phyloP scores from a whole-genome alignment of 92 coral and sea anemone genomes.

The Zoanthus sociatus region DNA sequence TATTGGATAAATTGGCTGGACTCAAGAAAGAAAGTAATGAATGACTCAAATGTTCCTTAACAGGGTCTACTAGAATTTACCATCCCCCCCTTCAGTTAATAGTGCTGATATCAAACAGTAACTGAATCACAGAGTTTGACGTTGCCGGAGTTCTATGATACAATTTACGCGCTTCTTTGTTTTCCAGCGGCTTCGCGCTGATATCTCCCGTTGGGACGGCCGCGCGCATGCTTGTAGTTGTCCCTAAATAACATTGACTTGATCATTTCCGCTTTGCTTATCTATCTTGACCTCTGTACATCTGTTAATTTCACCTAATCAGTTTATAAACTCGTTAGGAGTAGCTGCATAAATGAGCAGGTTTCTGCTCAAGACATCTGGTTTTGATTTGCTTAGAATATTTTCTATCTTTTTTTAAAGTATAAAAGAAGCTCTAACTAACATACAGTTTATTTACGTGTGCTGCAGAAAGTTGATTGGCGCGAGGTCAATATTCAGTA shows the following conservation, averaged over 20 bases:
- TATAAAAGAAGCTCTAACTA: not conserved
- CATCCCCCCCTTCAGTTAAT: slow-evolving; percentile 15
- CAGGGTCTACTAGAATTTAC: not conserved
- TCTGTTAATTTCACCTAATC: slow-evolving; percentile 55
- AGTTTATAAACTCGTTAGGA: slow-evolving; percentile 52
- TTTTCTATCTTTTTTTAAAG: not conserved
- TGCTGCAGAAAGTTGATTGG: not conserved
- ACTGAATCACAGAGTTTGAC: slow-evolving; percentile 42
- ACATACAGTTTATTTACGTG: slow-evolving; percentile 21
- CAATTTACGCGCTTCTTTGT: slow-evolving; percentile 1
- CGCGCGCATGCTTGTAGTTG: slow-evolving; percentile 37
- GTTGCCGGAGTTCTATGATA: slow-evolving; percentile 14
- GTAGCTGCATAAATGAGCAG: slow-evolving; percentile 18
- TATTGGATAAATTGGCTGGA: slow-evolving; percentile 2
- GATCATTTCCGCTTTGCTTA: slow-evolving; percentile 51
- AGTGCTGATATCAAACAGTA: slow-evolving; percentile 11
- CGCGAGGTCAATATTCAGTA: not conserved
- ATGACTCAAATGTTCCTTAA: not conserved
- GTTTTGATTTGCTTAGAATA: slow-evolving; percentile 6
- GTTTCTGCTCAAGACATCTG: slow-evolving; percentile 33
- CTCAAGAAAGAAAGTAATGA: not conserved
- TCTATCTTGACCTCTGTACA: slow-evolving; percentile 55
- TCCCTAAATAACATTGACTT: slow-evolving; percentile 29
- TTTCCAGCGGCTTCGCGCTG: not conserved
- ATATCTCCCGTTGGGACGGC: not conserved